Base-by-base conservation (phyloP, 92 coral and sea anemone genomes). In the Heteractis magnifica region DNA sequence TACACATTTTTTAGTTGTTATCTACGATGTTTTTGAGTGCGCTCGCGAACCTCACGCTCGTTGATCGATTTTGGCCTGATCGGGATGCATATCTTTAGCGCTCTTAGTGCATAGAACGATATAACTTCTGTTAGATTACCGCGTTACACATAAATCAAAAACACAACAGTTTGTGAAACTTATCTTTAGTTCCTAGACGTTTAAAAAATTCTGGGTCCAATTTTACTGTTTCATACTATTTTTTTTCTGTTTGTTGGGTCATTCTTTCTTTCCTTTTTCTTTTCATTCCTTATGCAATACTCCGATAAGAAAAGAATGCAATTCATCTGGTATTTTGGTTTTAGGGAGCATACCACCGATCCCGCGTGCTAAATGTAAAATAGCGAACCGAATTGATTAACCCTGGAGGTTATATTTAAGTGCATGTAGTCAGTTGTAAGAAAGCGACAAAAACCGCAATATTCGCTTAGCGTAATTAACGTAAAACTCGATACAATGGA, bases 401-500 rank as follows among this genome's bases (percentile, higher is more conserved):
- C 73, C 73, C 49, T 68, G 73, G 49, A 10, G 73, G 73, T 5
- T 68, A 20, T 68, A 4, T 0, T 12, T 68, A 8, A 65, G 15
- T 26, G 8, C 19, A 48, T 6, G 20, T 26, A 68, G 49, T 68
- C 49, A 50, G 49, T 9, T 41, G 14, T 26, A 68, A 26, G 23
- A 68, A 9, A 14, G 73, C 48, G 26, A 11, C 49, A 9, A 21
- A 68, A 68, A 68, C 73, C 73, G 49, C 73, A 68, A 21, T 10
- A 68, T 23, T 68, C 73, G 73, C 50, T 68, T 68, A 68, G 73
- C 50, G 1, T 68, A 10, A 68, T 68, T 68, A 68, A 68, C 70
- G 70, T 62, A 68, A 10, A 68, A 0, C 50, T 7, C 14, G 49
- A 68, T 21, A 68, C 73, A 68, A 68, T 68, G 73, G 73, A 6